Percentiles rank a stretch among this genome's conserved stretches.
Evolutionary conservation across 2,113 vertebrate species (phyloP).

Genomic region (Cynopterus brachyotis): DNA sequence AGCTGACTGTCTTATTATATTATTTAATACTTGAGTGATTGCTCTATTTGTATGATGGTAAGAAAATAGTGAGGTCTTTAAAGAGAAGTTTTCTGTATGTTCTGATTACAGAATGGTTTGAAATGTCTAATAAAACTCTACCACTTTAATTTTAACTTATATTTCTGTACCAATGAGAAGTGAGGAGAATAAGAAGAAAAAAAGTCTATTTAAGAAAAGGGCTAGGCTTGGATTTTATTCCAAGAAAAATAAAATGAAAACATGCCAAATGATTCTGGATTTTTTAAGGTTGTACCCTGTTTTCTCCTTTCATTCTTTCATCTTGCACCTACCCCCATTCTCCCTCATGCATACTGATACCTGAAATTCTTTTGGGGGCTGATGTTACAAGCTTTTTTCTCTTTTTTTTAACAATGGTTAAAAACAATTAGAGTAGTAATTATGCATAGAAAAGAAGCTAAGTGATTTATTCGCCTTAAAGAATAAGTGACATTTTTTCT

Average conservation of each 20-base stretch:
- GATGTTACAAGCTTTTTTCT: not conserved
- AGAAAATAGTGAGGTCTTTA: not conserved
- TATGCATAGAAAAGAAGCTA: not conserved
- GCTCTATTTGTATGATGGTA: not conserved
- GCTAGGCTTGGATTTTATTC: not conserved
- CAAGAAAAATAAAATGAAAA: not conserved
- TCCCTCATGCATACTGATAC: not conserved
- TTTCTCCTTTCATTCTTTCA: not conserved
- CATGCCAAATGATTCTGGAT: not conserved
- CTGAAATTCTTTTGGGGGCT: not conserved
- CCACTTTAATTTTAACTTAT: not conserved
- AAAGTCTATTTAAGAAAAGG: not conserved
- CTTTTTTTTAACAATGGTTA: not conserved
- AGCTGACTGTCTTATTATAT: not conserved
- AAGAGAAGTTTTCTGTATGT: not conserved
- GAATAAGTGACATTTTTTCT: not conserved
- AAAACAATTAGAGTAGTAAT: not conserved
- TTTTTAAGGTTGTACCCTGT: not conserved
- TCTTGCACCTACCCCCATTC: accelerated
- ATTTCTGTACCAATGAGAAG: not conserved
- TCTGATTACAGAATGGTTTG: not conserved
- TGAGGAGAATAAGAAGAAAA: not conserved
- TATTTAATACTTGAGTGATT: not conserved
- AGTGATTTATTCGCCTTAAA: not conserved
- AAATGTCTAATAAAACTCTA: not conserved